Evolutionary conservation across 2,113 vertebrate species (phyloP), one percentile per base, ranked within the genome.

Genomic region (Cryptotis parvus): DNA sequence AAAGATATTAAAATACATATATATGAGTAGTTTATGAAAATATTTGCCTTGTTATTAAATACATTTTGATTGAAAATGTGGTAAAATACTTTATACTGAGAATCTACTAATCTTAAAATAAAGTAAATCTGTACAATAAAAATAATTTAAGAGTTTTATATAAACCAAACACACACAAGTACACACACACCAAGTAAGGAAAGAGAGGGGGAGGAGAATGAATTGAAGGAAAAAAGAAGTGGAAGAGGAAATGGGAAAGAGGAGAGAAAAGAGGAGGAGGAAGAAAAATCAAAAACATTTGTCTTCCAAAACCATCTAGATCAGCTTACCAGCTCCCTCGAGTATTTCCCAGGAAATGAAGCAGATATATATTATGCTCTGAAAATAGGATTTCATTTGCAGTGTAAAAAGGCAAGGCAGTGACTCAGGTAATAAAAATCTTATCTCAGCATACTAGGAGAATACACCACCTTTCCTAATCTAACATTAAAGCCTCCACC

Each of bases 51-150:
- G 5, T 75, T 87, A 52, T 63, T 89, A 43, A 85, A 76, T 78
- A 83, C 82, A 89, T 78, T 87, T 85, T 91, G n/a, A 90, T 76
- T 24, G 94, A 75, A 81, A 91, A 80, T 82, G 4, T 87, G 12
- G 37, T 55, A 84, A 55, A 84, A 39, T 73, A 37, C 6, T 37
- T 87, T 43, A 79, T 58, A 83, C 74, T 58, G 20, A 91, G 92
- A 43, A 84, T 78, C 69, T 70, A 77, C 10, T 92, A 72, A 58
- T 14, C 41, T 5, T 63, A 91, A 79, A 15, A 84, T 66, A 73
- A 80, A 68, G 26, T 58, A 75, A 81, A 43, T 78, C 26, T 76
- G 45, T 77, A 90, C 52, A 73, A 84, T n/a, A 1, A 65, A 55
- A 72, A 22, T 73, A 93, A n/a, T n/a, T n/a, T 4, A 78, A 24